Base-by-base conservation (phyloP, 2,888 invertebrate species). In the Parnassius glacialis region DNA sequence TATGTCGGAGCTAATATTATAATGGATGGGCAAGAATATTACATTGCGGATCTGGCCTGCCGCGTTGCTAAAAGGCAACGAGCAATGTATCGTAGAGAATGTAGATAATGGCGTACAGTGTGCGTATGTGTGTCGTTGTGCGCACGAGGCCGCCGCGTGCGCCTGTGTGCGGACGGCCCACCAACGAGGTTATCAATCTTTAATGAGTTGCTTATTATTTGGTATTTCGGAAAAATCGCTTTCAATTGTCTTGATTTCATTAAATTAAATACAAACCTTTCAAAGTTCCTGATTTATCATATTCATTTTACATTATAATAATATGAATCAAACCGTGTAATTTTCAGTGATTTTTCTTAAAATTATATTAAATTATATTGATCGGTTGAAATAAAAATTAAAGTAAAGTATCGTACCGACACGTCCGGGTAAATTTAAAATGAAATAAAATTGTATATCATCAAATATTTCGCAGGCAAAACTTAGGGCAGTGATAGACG, bases 181-280 rank as follows among this genome's bases (percentile, higher is more conserved):
- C 80, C 80, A 80, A 80, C 81, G 81, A 83, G 85, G 85, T 86
- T 86, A 87, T 85, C 84, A 84, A 84, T 84, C 81, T 85, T 73
- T 73, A 75, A 81, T 81, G 81, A 84, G 82, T 81, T 79, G 81
- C 83, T 78, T 76, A 80, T 76, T 75, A 77, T 77, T 57, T 73
- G 73, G 70, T 75, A 73, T 73, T 76, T 71, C 65, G 73, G 79
- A 79, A 83, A 81, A 79, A 77, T 74, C 74, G 77, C 78, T 74
- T 78, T 65, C 67, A 65, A 68, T 65, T 65, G 68, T 68, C 67
- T 70, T 63, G 74, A 71, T 72, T 74, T 42, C 25, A 1, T 47
- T 47, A 20, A 20, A 20, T 7, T 34, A 34, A 34, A 34, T 34
- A 34, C 34, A 34, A 34, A 7, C 7, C 5, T 34, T 3, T 34